Conservation (phyloP, 2,797 vertebrate genomes). For the Rhinichthys osculus region DNA sequence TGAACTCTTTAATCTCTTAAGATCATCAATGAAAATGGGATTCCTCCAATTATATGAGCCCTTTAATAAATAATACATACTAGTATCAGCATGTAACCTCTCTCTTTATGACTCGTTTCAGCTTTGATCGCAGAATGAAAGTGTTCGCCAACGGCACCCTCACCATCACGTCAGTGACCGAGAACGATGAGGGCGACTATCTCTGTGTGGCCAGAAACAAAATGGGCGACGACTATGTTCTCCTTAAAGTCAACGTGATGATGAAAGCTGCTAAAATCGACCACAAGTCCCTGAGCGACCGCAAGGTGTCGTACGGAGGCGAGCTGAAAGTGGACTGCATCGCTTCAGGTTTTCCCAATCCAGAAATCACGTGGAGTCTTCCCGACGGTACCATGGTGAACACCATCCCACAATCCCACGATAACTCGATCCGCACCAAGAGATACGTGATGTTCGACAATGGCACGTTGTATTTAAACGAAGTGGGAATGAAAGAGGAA, state of each 20-base stretch:
- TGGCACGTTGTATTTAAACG: slow-evolving; percentile 89
- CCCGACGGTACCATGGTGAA: slow-evolving; percentile 92
- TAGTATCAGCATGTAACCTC: background rate
- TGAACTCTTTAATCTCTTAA: background rate
- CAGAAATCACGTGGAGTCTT: slow-evolving; percentile 90
- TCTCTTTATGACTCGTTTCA: slow-evolving; percentile 60
- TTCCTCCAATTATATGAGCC: background rate
- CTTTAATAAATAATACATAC: background rate
- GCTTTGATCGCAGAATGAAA: slow-evolving; percentile 85
- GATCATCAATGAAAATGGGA: background rate
- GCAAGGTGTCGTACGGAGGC: slow-evolving; percentile 84
- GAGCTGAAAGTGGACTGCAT: slow-evolving; percentile 94
- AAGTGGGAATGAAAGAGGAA: slow-evolving; percentile 84
- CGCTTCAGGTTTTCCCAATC: slow-evolving; percentile 90
- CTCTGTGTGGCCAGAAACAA: slow-evolving; percentile 92
- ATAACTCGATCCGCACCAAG: slow-evolving; percentile 75
- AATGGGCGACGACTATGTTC: slow-evolving; percentile 87
- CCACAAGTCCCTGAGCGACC: slow-evolving; percentile 80
- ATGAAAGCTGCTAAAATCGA: slow-evolving; percentile 90
- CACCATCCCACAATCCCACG: slow-evolving; percentile 82
- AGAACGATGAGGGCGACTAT: slow-evolving; percentile 91
- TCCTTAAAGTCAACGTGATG: slow-evolving; percentile 85
- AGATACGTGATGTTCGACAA: slow-evolving; percentile 90
- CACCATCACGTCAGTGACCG: slow-evolving; percentile 81
- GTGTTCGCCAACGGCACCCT: slow-evolving; percentile 89